These are phyloP conservation scores for Urocolius indicus DNA, from an alignment of 2,113 vertebrate genomes.

Conservation along the genomic window DNA sequence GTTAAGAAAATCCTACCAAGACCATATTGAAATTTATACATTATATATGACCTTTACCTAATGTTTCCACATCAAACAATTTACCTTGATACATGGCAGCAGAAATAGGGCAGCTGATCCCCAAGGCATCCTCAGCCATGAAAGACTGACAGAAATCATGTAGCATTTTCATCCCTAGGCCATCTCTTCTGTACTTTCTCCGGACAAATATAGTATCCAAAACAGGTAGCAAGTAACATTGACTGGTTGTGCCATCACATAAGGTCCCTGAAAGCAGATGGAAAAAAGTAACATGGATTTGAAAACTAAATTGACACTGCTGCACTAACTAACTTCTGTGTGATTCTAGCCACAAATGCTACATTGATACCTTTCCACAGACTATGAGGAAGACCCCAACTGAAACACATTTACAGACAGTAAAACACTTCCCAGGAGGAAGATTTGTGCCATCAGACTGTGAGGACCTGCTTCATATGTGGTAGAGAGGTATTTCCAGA, in stretches of 20 bases:
- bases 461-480: neutral
- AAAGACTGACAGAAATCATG: slow-evolving; percentile 88
- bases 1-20: neutral
- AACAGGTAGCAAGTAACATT: slow-evolving; percentile 86
- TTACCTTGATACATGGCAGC: slow-evolving; percentile 88
- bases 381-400: neutral
- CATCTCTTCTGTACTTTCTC: slow-evolving; percentile 77
- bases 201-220: slow-evolving; percentile 90
- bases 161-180: slow-evolving; percentile 87
- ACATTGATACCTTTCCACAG: neutral
- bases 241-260: slow-evolving; percentile 72
- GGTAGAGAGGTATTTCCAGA: neutral
- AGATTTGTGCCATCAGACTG: neutral
- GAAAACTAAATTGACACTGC: neutral
- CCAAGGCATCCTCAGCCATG: slow-evolving; percentile 81
- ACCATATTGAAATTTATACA: neutral
- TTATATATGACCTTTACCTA: slow-evolving; percentile 11
- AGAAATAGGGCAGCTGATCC: slow-evolving; percentile 89
- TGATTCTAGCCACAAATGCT: neutral
- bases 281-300: neutral
- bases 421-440: neutral
- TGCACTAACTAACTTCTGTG: neutral
- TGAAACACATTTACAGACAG: neutral
- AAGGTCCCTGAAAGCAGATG: slow-evolving; percentile 80
- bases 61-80: neutral